Evolutionary conservation across 2,888 invertebrate genomes (phyloP).

Genomic region (Zygothrica quintamaculata): DNA sequence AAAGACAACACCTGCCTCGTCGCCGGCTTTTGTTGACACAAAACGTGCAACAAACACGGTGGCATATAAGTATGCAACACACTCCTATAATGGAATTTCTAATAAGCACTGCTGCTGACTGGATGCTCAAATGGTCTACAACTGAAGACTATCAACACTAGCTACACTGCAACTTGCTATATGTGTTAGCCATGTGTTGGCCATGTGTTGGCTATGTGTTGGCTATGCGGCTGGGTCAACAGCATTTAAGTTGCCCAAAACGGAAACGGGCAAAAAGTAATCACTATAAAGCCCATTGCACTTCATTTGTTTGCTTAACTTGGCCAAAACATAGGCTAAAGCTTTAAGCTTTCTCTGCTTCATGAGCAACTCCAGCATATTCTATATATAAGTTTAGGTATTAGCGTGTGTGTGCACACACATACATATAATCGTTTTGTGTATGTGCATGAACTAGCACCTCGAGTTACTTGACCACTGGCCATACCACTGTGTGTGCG

Average conservation of each 20-base stretch:
- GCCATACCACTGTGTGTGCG: background rate
- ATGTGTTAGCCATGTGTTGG: too few species aligned
- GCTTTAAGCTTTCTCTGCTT: too few species aligned
- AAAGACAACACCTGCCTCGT: constrained; percentile 49
- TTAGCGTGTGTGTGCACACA: constrained; percentile 5
- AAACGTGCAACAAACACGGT: constrained; percentile 16
- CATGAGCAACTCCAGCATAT: too few species aligned
- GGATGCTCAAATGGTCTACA: background rate
- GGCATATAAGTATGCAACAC: constrained; percentile 61
- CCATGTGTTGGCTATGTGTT: too few species aligned
- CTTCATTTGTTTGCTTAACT: constrained; percentile 48
- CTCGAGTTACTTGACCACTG: constrained; percentile 8
- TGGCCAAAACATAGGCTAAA: constrained; percentile 15
- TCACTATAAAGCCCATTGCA: constrained; percentile 53
- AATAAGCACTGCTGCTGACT: constrained; percentile 55
- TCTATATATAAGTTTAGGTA: too few species aligned
- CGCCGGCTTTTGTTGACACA: constrained; percentile 65
- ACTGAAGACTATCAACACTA: too few species aligned
- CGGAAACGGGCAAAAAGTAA: constrained; percentile 31
- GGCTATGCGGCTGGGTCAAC: constrained; percentile 55
- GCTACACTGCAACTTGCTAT: too few species aligned
- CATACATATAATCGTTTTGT: too few species aligned
- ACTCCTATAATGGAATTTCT: constrained; percentile 74
- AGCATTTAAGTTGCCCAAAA: constrained; percentile 55
- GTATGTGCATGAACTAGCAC: constrained; percentile 2